These are phyloP conservation scores for Arenaria interpres DNA, from an alignment of 2,113 vertebrate genomes.

Conservation along the genomic window DNA sequence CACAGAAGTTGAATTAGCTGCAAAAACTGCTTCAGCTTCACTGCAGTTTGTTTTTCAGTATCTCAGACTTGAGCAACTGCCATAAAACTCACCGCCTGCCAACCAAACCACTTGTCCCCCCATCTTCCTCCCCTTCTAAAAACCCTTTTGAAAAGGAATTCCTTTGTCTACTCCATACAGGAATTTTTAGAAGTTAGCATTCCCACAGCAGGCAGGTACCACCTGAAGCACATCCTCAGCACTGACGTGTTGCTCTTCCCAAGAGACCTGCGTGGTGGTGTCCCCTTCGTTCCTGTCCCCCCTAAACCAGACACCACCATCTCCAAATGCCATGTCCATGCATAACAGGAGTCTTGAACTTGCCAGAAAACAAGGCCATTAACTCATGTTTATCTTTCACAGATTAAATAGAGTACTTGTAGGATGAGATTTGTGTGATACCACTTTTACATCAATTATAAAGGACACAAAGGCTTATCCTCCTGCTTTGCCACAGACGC, in stretches of 20 bases:
- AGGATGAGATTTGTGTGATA: background rate
- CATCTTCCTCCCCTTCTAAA: background rate
- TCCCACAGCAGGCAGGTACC: background rate
- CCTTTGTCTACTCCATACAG: background rate
- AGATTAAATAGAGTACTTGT: background rate
- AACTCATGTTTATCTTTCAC: background rate
- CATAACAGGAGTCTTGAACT: background rate
- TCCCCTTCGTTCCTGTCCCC: background rate
- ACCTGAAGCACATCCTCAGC: fast-evolving
- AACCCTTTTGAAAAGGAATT: background rate
- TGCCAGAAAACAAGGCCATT: background rate
- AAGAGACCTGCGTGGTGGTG: background rate
- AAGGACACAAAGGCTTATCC: background rate
- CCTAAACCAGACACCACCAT: background rate
- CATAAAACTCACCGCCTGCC: background rate
- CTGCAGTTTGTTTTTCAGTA: background rate
- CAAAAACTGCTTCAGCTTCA: background rate
- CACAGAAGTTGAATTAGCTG: background rate
- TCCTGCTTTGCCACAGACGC: background rate
- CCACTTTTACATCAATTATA: background rate
- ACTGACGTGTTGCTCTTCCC: background rate
- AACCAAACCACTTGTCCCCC: background rate
- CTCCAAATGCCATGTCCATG: fast-evolving
- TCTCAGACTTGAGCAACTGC: background rate
- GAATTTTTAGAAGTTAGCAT: no score